Evolutionary conservation across 23 tunicate species (phyloP), one percentile per base, ranked within the genome.

Genomic region (Trididemnum clinides): DNA sequence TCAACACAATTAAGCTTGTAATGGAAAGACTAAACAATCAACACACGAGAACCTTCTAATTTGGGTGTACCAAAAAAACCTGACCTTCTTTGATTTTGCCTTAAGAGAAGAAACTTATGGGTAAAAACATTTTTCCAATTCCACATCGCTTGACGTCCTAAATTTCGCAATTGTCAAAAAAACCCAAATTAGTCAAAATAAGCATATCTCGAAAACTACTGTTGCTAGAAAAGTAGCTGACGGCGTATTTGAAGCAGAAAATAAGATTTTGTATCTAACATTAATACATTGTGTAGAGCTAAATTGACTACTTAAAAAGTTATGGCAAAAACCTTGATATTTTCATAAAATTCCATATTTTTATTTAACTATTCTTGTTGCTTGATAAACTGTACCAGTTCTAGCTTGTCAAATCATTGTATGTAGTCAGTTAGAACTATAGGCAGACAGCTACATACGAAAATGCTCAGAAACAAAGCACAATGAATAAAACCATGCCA

Each of bases 21-120:
- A n/a, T n/a, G n/a, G n/a, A n/a, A n/a, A n/a, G n/a, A n/a, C n/a
- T n/a, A n/a, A n/a, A n/a, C n/a, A n/a, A n/a, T n/a, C n/a, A n/a
- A n/a, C n/a, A n/a, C n/a, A n/a, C n/a, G n/a, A n/a, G n/a, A n/a
- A n/a, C n/a, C n/a, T n/a, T n/a, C n/a, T n/a, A n/a, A n/a, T n/a
- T n/a, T n/a, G 76, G 76, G 38, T 69, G 76, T 69, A 15, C 38
- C 76, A 69, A 69, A 69, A n/a, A 69, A 69, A 69, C 18, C 38
- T 18, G 21, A 33, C 38, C 38, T 69, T 69, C 76, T 69, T n/a
- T 21, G n/a, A 69, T 31, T 69, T 30, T 69, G 76, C 76, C 31
- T 6, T 69, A 31, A 69, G 76, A 27, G 39, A 69, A 69, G 31
- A 69, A 69, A 69, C 39, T 6, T 4, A 5, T 69, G 38, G 28